A percentile compares a stretch with the other conserved stretches of the same genome.
These are phyloP conservation scores for Oopsacas minuta DNA, from an alignment of 37 sponge, comb jelly and placozoan genomes.

Conservation along the genomic window DNA sequence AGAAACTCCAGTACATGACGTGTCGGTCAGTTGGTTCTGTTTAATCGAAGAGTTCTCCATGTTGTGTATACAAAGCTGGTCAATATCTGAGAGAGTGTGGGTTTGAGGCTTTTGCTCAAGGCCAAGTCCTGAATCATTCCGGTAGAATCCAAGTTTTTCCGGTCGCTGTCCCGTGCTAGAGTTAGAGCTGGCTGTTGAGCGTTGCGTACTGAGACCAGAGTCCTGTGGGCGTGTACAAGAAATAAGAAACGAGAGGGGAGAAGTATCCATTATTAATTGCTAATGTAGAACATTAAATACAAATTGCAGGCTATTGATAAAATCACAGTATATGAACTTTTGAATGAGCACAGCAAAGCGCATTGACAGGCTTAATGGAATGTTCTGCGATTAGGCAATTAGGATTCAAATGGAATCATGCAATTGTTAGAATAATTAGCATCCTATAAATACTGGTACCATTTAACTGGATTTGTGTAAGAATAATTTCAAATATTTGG, in stretches of 20 bases:
- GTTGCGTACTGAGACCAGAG: not conserved
- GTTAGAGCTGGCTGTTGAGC: slow-evolving; percentile 10
- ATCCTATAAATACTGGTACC: no score
- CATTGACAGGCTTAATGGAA: no score
- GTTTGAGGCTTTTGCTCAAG: not conserved
- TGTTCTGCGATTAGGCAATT: no score
- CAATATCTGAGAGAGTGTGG: not conserved
- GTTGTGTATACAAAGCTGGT: not conserved
- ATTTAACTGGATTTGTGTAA: no score
- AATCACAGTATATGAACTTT: no score
- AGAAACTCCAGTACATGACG: not conserved
- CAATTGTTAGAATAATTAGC: no score
- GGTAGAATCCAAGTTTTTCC: not conserved
- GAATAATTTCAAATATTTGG: no score
- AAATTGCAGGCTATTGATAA: no score
- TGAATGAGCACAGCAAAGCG: no score
- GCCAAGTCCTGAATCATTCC: not conserved
- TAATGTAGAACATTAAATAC: not conserved
- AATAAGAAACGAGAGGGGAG: not conserved
- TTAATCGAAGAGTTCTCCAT: not conserved
- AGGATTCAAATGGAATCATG: no score
- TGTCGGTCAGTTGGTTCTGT: not conserved
- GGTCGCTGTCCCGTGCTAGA: not conserved
- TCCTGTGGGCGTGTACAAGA: slow-evolving; percentile 14
- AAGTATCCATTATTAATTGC: not conserved